Base-by-base conservation (phyloP, 2,113 vertebrate genomes). In the Lophotis ruficrista region DNA sequence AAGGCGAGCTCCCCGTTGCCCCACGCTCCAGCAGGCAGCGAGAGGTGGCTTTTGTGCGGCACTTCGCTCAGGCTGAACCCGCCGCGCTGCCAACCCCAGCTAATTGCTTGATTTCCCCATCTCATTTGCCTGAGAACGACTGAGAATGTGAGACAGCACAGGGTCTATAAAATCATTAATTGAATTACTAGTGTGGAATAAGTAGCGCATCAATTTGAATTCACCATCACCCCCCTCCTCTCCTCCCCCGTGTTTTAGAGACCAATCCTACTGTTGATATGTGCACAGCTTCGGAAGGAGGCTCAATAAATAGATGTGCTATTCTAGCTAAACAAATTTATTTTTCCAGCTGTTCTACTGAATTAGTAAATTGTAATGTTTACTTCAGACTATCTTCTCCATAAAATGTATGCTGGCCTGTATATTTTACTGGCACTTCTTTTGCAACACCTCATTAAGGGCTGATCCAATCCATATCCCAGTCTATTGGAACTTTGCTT, bases 111-210 rank as follows among this genome's bases (percentile, higher is more conserved):
- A 96, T 96, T 96, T 96, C 96, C 94, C 60, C 91, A 90, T 97
- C 96, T 97, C 97, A 97, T 97, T 96, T 97, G 95, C 94, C 73
- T 94, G 94, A 93, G 94, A 97, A 97, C 5, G 19, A 96, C 93
- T 35, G 73, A 81, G 91, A 91, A 91, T 75, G 87, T 20, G 70
- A 95, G 89, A 90, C 90, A 75, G 90, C 19, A 1, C 75, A 94
- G 94, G 92, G 96, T 91, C 96, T 97, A 97, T 97, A 97, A 97
- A 97, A 97, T 96, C 96, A 97, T 97, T 97, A 97, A 97, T 97
- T 97, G 97, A 97, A 97, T 97, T 97, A 97, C 97, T 96, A 97
- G 96, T 81, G 94, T 96, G 89, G 96, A 97, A 97, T 97, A 97
- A 97, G 97, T 96, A 94, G 96, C 9, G 19, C 93, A 96, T 96